These are phyloP conservation scores for Julus scandinavius DNA, from an alignment of 2,888 invertebrate genomes.

Conservation along the genomic window DNA sequence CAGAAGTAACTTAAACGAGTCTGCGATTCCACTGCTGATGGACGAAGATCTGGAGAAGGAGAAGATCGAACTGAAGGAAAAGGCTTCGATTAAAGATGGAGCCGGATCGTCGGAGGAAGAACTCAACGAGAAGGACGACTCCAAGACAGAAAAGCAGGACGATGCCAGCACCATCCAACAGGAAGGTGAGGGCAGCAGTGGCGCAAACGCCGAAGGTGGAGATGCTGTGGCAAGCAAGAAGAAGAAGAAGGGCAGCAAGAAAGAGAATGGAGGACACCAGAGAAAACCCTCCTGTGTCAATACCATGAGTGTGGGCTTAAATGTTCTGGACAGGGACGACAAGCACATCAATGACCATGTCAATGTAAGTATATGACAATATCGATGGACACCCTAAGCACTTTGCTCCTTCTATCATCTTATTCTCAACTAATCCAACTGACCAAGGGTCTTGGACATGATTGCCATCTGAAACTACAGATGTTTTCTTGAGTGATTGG, in stretches of 20 bases:
- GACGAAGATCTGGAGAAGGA: slow-evolving; percentile 59
- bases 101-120: slow-evolving; percentile 54
- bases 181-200: slow-evolving; percentile 51
- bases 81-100: slow-evolving; percentile 55
- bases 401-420: slow-evolving; percentile 5
- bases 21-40: slow-evolving; percentile 61
- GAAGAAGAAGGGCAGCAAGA: slow-evolving; percentile 58
- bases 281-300: slow-evolving; percentile 60
- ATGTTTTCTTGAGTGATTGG: no score
- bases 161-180: slow-evolving; percentile 57
- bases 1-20: slow-evolving; percentile 62
- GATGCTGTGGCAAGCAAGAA: background rate
- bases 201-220: slow-evolving; percentile 54
- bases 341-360: slow-evolving; percentile 63
- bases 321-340: slow-evolving; percentile 65
- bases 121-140: slow-evolving; percentile 60
- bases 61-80: slow-evolving; percentile 62
- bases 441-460: no score
- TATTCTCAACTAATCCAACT: no score
- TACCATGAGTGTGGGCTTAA: slow-evolving; percentile 63
- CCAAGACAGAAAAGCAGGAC: slow-evolving; percentile 59
- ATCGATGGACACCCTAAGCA: background rate
- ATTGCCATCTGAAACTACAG: no score
- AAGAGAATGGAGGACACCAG: slow-evolving; percentile 57
- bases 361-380: slow-evolving; percentile 61